Evolutionary conservation across 2,113 vertebrate genomes (phyloP).

Genomic region (Cyanoderma ruficeps): DNA sequence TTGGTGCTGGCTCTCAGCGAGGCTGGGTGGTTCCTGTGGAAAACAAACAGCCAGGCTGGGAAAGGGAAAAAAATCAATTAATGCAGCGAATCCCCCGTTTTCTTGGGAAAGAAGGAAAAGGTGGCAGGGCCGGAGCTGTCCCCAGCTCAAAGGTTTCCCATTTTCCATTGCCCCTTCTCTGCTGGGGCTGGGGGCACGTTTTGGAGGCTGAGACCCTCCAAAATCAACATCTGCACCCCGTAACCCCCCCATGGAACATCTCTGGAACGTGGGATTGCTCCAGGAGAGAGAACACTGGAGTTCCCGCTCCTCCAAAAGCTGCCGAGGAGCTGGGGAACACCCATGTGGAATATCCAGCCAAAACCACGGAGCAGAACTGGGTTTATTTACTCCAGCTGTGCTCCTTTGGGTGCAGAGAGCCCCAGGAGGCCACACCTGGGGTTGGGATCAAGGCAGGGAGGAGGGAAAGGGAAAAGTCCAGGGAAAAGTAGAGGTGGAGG

Average conservation of each 20-base stretch:
- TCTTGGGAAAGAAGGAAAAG: neutral
- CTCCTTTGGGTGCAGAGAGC: neutral
- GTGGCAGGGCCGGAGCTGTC: neutral
- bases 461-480: neutral
- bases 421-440: neutral
- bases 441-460: neutral
- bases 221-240: neutral
- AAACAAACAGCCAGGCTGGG: neutral
- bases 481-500: neutral
- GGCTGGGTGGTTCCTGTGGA: neutral
- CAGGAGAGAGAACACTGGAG: fast-evolving
- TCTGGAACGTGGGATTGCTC: neutral
- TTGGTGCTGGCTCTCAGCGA: neutral
- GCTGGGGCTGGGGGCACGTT: neutral
- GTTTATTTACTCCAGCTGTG: neutral
- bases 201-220: neutral
- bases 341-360: neutral
- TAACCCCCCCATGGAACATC: neutral
- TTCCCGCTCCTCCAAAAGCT: neutral
- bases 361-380: fast-evolving
- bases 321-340: neutral
- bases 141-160: neutral
- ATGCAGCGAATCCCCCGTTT: neutral
- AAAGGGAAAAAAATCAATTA: neutral
- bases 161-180: neutral